These are phyloP conservation scores for Actinemys pallida DNA, from an alignment of 2,113 vertebrate species.

Conservation along the genomic window DNA sequence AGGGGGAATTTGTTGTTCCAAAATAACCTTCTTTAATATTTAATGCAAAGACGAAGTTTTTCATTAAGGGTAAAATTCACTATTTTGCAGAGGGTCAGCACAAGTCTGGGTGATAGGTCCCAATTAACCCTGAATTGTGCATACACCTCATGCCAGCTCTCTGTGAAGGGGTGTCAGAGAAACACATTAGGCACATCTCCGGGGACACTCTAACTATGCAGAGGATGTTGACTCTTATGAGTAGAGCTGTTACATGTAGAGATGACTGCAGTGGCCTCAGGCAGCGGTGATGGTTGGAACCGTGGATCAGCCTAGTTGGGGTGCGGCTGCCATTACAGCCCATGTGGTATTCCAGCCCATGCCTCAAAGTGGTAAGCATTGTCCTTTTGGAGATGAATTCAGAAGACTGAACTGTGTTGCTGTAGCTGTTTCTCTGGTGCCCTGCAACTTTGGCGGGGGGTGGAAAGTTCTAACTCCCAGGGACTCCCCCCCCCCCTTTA, in stretches of 20 bases:
- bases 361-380: rapidly evolving
- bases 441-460: background rate
- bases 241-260: rapidly evolving
- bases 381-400: no score
- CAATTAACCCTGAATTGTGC: background rate
- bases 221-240: rapidly evolving
- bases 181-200: background rate
- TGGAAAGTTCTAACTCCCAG: background rate
- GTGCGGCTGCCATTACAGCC: background rate
- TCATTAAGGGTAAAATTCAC: background rate
- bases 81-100: background rate
- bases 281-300: rapidly evolving
- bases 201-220: rapidly evolving
- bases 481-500: background rate
- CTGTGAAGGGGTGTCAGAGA: background rate
- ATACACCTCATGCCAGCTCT: background rate
- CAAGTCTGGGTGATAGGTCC: rapidly evolving
- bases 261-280: background rate
- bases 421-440: background rate
- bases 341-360: background rate
- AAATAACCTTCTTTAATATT: background rate
- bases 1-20: background rate
- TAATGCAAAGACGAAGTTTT: background rate
- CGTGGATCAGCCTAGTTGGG: background rate
- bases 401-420: no score